Evolutionary conservation across 2,113 vertebrate genomes (phyloP), one percentile per base, ranked within the genome.

Genomic region (Recurvirostra avosetta): DNA sequence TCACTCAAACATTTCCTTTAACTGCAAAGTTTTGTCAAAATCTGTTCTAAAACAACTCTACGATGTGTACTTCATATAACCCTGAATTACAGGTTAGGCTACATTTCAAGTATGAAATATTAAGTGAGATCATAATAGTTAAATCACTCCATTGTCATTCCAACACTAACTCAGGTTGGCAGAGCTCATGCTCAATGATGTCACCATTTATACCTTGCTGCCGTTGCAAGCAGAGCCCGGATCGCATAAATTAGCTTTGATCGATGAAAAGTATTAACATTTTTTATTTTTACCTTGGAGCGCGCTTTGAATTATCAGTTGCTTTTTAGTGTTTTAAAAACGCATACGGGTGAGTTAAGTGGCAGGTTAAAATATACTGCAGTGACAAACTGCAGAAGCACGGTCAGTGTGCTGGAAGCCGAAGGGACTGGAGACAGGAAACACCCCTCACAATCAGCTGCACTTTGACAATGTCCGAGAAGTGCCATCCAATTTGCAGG

Each of bases 91-190:
- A 68, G 81, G 74, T 96, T 95, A 23, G 59, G 89, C 83, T 52
- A 41, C 61, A 49, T 76, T 87, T 76, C n/a, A 52, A 84, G n/a
- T 53, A 82, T 91, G 79, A 96, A 97, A 78, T 72, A 90, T 88
- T 78, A 96, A 96, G 66, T 96, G 92, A 96, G 80, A 83, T 96
- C 90, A 96, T 96, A 49, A 95, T 12, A 62, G 73, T 78, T 92
- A 97, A 97, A 96, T 97, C 87, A 97, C 82, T 78, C 71, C 72
- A n/a, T 56, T 96, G 84, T 90, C 92, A 85, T n/a, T 45, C 47
- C 88, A 84, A 30, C 95, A 45, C 77, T 73, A 92, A 50, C 53
- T 81, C 87, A 85, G 90, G 92, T 49, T 97, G 93, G 94, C 79
- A 96, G 88, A 94, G 89, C 93, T 74, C 50, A 26, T 9, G 23